Base-by-base conservation (phyloP, 2,797 vertebrate species). In the Galaxias olidus region DNA sequence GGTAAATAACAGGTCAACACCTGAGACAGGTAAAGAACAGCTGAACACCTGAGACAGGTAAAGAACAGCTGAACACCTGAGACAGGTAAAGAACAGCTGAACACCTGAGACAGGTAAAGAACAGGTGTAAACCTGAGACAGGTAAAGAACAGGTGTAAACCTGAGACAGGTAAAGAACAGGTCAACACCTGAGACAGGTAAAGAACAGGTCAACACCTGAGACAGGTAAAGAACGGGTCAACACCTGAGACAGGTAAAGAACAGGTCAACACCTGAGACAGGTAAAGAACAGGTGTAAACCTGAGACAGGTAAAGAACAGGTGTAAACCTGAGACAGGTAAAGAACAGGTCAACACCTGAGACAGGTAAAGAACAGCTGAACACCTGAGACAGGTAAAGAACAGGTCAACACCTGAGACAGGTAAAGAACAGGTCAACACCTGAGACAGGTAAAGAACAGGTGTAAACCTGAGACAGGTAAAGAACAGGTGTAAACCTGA, bases 261-360 rank as follows among this genome's bases (percentile, higher is more conserved):
- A n/a, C n/a, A n/a, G n/a, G n/a, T n/a, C 0, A 93, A 93, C 0
- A 91, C 94, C 96, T 98, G 90, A 0, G 1, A 74, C 72, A 49
- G n/a, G 46, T 30, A 68, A 42, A 54, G 0, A 0, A 8, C 30
- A 0, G 49, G 19, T 10, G 12, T 4, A 20, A 12, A 12, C 8
- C 0, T 13, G n/a, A 14, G 13, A 47, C 10, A 47, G 9, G 13
- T 10, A 47, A 10, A 4, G 45, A 47, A 10, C n/a, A n/a, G n/a
- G n/a, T n/a, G n/a, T n/a, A n/a, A 3, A 14, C 9, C 13, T 10
- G 45, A 47, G 9, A 47, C 10, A 47, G 9, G 13, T 10, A 47
- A 10, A 4, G 45, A 47, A 10, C n/a, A n/a, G n/a, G n/a, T n/a
- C n/a, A n/a, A n/a, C 9, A 14, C 9, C 13, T 10, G 45, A 47